These are phyloP conservation scores for Hippocampus guttulatus DNA, from an alignment of 2,113 vertebrate species.

Conservation along the genomic window DNA sequence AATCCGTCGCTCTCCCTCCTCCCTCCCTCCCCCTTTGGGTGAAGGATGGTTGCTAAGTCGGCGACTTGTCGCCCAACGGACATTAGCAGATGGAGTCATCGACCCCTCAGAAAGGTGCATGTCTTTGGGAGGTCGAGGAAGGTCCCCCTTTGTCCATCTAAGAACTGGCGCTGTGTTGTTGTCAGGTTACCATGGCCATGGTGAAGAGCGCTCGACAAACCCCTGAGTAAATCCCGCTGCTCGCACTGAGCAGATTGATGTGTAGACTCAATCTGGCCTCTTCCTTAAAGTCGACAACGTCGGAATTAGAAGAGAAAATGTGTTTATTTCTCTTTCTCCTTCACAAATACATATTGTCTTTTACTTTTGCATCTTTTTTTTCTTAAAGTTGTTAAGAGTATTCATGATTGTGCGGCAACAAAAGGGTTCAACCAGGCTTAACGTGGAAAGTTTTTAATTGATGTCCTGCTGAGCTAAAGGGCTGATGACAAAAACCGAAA, in stretches of 20 bases:
- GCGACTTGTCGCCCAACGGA: conserved; percentile 59
- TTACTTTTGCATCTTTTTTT: not conserved
- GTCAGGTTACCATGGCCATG: conserved; percentile 42
- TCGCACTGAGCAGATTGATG: conserved; percentile 44
- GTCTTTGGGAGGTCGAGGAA: conserved; percentile 16
- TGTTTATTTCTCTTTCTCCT: conserved; percentile 14
- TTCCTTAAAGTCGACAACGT: conserved; percentile 29
- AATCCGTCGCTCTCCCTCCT: conserved; percentile 57
- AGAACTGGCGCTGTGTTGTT: conserved; percentile 28
- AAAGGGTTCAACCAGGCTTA: conserved; percentile 19
- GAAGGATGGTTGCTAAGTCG: conserved; percentile 62
- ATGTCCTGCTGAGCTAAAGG: conserved; percentile 15
- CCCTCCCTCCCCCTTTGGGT: conserved; percentile 24
- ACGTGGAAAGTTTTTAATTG: conserved; percentile 17
- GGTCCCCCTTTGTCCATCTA: conserved; percentile 19
- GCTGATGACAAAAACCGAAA: not conserved
- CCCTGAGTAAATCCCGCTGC: conserved; percentile 46
- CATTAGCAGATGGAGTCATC: conserved; percentile 59
- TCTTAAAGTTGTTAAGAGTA: conserved; percentile 1
- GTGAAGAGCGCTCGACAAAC: conserved; percentile 49
- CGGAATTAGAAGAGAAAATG: conserved; percentile 21
- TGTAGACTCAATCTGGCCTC: conserved; percentile 52
- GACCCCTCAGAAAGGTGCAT: conserved; percentile 28
- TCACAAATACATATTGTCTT: conserved; percentile 15
- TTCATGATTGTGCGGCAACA: conserved; percentile 14